These are phyloP conservation scores for Heliothis subflexa DNA, from an alignment of 1,140 invertebrate species.

Conservation along the genomic window DNA sequence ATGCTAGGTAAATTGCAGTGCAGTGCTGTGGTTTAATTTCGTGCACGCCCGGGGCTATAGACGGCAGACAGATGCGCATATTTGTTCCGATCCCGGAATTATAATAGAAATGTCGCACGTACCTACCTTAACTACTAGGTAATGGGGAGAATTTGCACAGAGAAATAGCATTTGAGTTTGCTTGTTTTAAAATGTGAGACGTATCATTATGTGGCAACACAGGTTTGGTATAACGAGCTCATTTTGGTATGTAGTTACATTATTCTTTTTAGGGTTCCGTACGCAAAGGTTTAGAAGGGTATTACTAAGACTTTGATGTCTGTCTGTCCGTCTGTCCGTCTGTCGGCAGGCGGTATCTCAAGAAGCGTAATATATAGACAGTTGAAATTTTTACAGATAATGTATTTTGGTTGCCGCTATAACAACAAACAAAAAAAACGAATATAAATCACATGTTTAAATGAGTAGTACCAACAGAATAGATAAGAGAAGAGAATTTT, in stretches of 20 bases:
- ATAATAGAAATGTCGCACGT: constrained; percentile 33
- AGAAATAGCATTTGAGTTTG: background rate
- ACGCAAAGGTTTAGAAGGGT: too few species aligned
- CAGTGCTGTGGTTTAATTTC: constrained; percentile 52
- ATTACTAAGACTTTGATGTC: too few species aligned
- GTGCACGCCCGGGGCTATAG: constrained; percentile 37
- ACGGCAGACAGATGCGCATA: constrained; percentile 25
- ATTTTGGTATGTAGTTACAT: background rate
- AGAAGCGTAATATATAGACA: too few species aligned
- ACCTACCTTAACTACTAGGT: constrained; percentile 23
- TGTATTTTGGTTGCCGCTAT: too few species aligned
- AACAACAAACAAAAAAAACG: too few species aligned
- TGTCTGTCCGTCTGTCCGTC: too few species aligned
- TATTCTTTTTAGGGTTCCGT: too few species aligned
- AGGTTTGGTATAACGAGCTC: background rate
- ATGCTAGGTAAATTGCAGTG: constrained; percentile 47
- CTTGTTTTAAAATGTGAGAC: background rate
- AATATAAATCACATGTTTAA: background rate
- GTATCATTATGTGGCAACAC: background rate
- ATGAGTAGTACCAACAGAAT: background rate
- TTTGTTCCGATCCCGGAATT: constrained; percentile 24
- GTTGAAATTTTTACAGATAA: too few species aligned
- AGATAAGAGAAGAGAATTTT: background rate
- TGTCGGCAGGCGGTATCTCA: too few species aligned
- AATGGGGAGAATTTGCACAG: background rate